Evolutionary conservation across 2,888 invertebrate genomes (phyloP).

Genomic region (Alloplasta piceator): DNA sequence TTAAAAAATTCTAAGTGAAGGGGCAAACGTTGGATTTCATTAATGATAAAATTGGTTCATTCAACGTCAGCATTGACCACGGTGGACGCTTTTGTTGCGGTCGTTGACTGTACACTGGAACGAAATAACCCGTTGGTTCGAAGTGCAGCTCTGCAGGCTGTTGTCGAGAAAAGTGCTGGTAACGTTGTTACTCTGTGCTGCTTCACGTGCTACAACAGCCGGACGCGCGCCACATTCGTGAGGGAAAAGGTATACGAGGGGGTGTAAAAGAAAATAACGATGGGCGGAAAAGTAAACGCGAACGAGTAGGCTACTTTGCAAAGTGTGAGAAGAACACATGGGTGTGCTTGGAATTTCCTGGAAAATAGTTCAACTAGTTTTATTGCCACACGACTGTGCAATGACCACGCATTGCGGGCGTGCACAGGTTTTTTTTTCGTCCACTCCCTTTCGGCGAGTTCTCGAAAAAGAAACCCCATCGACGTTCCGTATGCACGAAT

Average conservation of each 20-base stretch:
- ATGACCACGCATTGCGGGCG: conserved; percentile 15
- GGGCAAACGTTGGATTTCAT: not conserved
- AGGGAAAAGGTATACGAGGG: not conserved
- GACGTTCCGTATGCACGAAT: conserved; percentile 36
- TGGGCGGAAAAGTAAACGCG: not conserved
- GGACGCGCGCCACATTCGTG: not conserved
- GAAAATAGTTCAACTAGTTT: conserved; percentile 51
- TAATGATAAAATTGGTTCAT: not conserved
- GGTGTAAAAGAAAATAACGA: not conserved
- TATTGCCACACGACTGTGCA: conserved; percentile 51
- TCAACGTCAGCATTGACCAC: conserved; percentile 2
- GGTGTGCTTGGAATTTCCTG: conserved; percentile 17
- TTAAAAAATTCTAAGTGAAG: conserved; percentile 24
- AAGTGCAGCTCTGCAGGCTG: not conserved
- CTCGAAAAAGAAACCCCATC: conserved; percentile 27
- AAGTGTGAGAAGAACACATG: conserved; percentile 3
- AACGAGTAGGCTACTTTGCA: not conserved
- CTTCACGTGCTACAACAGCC: too few species aligned
- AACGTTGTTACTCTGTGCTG: not conserved
- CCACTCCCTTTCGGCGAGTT: conserved; percentile 6
- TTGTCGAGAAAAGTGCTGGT: not conserved
- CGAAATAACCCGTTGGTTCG: conserved; percentile 1
- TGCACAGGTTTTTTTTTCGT: conserved; percentile 23
- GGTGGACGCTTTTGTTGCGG: not conserved
- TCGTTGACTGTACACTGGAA: conserved; percentile 1